Base-by-base conservation (phyloP, 92 coral and sea anemone species). In the Heliopora coerulea region DNA sequence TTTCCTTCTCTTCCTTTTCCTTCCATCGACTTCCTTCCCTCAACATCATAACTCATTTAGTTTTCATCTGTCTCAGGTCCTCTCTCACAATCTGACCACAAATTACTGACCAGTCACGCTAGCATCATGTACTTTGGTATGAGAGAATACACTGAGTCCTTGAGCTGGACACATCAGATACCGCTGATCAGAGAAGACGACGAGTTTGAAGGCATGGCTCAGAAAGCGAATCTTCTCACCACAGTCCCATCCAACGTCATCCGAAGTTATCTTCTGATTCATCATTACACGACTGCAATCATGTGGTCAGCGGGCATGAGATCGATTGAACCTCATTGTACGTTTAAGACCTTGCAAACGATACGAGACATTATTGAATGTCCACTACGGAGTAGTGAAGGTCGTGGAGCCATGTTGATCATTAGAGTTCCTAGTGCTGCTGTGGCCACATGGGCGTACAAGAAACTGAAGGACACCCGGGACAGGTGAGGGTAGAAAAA, bases 301-400 rank as follows among this genome's bases (percentile, higher is more conserved):
- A 93, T 93, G 96, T 90, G 98, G 98, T 83, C 96, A 33, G 98
- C 98, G 1, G 98, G 98, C 14, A 90, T 93, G 83, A 88, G 91
- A 61, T 96, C 98, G 7, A 96, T 96, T 14, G 98, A 93, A 64
- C 98, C 98, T 1, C 98, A 93, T 76, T 93, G 98, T 81, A 90
- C 98, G 1, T 79, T 93, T 65, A 93, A 93, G 89, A 93, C 98
- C 10, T 79, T 93, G 32, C 98, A 93, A 78, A 89, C 90, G 76
- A 88, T 93, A 79, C 75, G 98, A 14, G 98, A 93, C 76, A 90
- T 93, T 42, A 90, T 93, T 41, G 98, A 93, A 75, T 87, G 89
- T 17, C 98, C 98, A 8, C 85, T 93, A 17, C 77, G 89, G 42
- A 93, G 89, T 82, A 82, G 89, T 9, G 96, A 83, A 83, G 98